Evolutionary conservation across 2,113 vertebrate species (phyloP), one percentile per base, ranked within the genome.

Genomic region (Clarias batrachus): DNA sequence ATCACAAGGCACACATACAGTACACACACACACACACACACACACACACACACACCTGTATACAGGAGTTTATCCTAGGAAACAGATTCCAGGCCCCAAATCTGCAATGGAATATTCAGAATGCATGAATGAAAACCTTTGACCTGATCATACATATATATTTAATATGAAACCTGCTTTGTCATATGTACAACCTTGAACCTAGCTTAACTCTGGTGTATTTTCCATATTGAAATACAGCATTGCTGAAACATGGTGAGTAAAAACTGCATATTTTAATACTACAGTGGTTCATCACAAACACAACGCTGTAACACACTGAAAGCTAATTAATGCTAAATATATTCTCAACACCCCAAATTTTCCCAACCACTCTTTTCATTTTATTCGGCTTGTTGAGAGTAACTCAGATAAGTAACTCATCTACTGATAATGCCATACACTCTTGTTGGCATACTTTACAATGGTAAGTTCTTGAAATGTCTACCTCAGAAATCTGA

Each of bases 381-480:
- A 30, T 37, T 37, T 60, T 37, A 37, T 71, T 70, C 27, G n/a
- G 57, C 63, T 82, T 79, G 41, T 41, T 71, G 30, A 79, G 52
- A 21, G 13, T 10, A 74, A 83, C n/a, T 21, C 56, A 83, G 19
- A 70, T 84, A 7, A 74, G 70, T 27, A 84, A 27, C 23, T 54
- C 25, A 13, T 77, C 74, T 56, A 30, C 17, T 14, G 21, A 63
- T 16, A 56, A 33, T 73, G 27, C 48, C 68, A 19, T 48, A 48
- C 7, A 48, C 48, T 48, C 33, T 57, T 83, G 56, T 52, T 83
- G 37, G 16, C 30, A 62, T 71, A 83, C 63, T 30, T 16, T 54
- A 27, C 77, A 83, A 56, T 56, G 65, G 73, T 68, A 83, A 70
- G 79, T 56, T 52, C 71, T 74, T 13, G 21, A 74, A 48, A 6